Base-by-base conservation (phyloP, 64 coral and sea anemone genomes). In the Montipora sp. region DNA sequence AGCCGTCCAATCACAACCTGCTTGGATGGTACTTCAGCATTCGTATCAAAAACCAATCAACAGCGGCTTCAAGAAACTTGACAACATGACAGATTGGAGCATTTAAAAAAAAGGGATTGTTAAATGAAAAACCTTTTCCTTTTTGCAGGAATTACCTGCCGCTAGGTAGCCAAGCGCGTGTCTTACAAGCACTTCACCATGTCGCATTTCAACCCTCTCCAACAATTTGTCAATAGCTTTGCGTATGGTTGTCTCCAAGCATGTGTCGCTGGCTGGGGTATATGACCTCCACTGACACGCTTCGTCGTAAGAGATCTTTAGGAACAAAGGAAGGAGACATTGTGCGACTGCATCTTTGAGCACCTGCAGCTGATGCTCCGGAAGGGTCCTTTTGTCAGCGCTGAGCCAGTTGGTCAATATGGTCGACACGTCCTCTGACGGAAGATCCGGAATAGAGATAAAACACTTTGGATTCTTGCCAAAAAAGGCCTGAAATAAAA, bases 151-250 rank as follows among this genome's bases (percentile, higher is more conserved):
- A 47, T 48, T 93, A 96, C 95, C 95, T 78, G 95, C 69, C 7
- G 95, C 94, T n/a, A 97, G 45, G 47, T 97, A 97, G 3, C 95
- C 92, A 83, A 97, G 93, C 0, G 95, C 95, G 53, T 94, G 92
- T 51, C 73, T 84, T 18, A 97, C 95, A 15, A 97, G 89, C 36
- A 91, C 50, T 48, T 87, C 65, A 46, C 93, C 93, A 73, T 98
- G 96, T 44, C 55, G 72, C 2, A 68, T 47, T 47, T 98, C 96
- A 27, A 90, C 71, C 44, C 96, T 21, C 73, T 98, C 93, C 23
- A 98, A 90, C 11, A 98, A 73, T 46, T 69, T 77, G 68, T 95
- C 87, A 16, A 98, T 95, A 67, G 93, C 93, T 49, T 84, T 87
- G 22, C 96, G 79, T 73, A 95, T 81, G 15, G 84, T 92, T 16